Percentiles rank a stretch among this genome's conserved stretches.
phyloP scores from a whole-genome alignment of 2,888 invertebrate genomes.

The Arctia plantaginis region DNA sequence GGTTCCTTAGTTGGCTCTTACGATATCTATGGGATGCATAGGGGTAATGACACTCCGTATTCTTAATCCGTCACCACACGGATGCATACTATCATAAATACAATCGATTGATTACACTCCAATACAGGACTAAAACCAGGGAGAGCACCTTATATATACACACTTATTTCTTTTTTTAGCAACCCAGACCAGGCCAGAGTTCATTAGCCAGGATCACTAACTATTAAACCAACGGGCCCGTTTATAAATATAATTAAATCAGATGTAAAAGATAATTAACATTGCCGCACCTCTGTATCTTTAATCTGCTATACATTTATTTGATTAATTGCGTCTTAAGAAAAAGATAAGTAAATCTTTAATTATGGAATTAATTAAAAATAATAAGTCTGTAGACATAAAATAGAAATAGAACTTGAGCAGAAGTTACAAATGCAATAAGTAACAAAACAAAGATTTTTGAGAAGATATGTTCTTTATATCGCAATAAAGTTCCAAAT shows the following conservation, averaged over 20 bases:
- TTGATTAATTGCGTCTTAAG: not conserved
- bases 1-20: too few relatives aligned
- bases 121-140: not conserved
- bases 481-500: too few relatives aligned
- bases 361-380: not conserved
- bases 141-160: not conserved
- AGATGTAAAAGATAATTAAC: slow-evolving; percentile 3
- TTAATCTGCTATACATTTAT: not conserved
- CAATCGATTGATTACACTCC: not conserved
- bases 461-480: not conserved
- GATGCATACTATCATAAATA: not conserved
- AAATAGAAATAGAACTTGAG: not conserved
- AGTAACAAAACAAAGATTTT: not conserved
- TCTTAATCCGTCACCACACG: too few relatives aligned
- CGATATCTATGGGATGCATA: too few relatives aligned
- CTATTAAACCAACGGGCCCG: not conserved
- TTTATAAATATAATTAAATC: slow-evolving; percentile 4
- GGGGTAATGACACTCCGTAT: too few relatives aligned
- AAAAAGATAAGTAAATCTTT: not conserved
- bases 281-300: not conserved
- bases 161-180: not conserved
- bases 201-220: not conserved
- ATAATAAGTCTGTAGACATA: too few relatives aligned
- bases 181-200: not conserved
- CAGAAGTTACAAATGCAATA: not conserved